These are phyloP conservation scores for Hippopotamus amphibius DNA, from an alignment of 2,113 vertebrate genomes.

Conservation along the genomic window DNA sequence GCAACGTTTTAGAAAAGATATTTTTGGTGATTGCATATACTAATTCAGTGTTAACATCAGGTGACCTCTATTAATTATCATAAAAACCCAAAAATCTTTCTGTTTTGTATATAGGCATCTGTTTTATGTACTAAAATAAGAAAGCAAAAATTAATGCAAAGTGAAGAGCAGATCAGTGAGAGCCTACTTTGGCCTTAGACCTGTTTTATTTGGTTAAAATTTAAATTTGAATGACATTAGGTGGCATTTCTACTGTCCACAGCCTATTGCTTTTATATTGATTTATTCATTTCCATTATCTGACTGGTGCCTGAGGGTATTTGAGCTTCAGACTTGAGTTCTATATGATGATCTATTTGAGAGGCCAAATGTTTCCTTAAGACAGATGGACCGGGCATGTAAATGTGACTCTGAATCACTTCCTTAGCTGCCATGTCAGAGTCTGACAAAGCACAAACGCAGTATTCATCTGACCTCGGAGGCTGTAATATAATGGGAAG, in stretches of 20 bases:
- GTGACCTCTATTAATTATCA: neutral
- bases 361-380: neutral
- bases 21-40: neutral
- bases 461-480: neutral
- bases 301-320: neutral
- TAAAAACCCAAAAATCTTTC: neutral
- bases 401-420: neutral
- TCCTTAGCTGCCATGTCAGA: neutral
- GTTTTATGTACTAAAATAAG: neutral
- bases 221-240: neutral
- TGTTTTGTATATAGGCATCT: neutral
- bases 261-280: neutral
- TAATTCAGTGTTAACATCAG: neutral
- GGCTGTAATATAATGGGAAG: neutral
- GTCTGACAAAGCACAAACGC: neutral
- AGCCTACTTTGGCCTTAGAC: neutral
- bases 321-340: neutral
- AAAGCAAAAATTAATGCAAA: neutral
- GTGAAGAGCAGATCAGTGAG: neutral
- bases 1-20: slow-evolving; percentile 5
- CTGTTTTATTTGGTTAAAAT: neutral
- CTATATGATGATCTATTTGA: slow-evolving; percentile 4
- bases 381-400: neutral
- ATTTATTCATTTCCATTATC: slow-evolving; percentile 23
- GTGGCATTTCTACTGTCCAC: neutral